phyloP scores from a whole-genome alignment of 2,113 vertebrate genomes.

The Albula goreensis region DNA sequence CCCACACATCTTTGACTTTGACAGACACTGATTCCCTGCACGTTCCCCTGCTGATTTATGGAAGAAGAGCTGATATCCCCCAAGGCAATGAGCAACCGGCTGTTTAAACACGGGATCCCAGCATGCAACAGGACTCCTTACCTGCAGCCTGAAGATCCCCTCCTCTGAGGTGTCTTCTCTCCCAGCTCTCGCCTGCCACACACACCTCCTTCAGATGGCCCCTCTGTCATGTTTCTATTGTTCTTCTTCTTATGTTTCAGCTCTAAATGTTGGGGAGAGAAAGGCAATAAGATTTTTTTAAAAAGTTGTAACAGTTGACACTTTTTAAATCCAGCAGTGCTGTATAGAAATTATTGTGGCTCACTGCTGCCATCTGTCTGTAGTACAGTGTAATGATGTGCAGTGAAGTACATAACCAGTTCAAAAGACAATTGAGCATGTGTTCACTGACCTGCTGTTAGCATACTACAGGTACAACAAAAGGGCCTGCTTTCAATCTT shows the following conservation, averaged over 20 bases:
- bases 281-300: not conserved
- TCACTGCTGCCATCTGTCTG: constrained; percentile 94
- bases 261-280: constrained; percentile 19
- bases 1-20: not conserved
- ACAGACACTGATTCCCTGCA: not conserved
- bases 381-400: constrained; percentile 54
- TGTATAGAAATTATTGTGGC: constrained; percentile 54
- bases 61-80: not conserved
- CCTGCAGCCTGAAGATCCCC: not conserved
- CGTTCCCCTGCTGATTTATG: not conserved
- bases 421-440: too few relatives aligned
- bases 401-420: too few relatives aligned
- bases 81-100: not conserved
- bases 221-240: not conserved
- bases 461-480: not conserved
- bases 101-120: not conserved
- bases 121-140: not conserved
- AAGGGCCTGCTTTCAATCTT: not conserved
- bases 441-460: not conserved
- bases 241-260: not conserved
- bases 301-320: constrained; percentile 28
- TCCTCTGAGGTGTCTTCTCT: not conserved
- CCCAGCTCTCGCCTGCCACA: constrained; percentile 3
- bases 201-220: constrained; percentile 11
- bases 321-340: constrained; percentile 32